Base-by-base conservation (phyloP, 2,113 vertebrate genomes). In the Oreocharis arfaki region DNA sequence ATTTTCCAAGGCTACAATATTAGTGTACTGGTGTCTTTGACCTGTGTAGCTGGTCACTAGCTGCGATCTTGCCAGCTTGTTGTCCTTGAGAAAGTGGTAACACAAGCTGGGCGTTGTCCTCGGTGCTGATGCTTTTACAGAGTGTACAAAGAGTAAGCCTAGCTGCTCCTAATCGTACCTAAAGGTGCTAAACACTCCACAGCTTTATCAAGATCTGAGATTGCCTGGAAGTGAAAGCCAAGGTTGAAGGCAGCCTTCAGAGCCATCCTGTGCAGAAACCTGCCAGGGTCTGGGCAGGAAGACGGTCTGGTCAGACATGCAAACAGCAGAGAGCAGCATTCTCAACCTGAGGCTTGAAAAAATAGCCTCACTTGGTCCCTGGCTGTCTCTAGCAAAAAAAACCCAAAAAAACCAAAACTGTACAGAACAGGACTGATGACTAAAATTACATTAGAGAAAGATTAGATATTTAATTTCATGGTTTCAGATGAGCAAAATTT, bases 401-500 rank as follows among this genome's bases (percentile, higher is more conserved):
- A n/a, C n/a, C n/a, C n/a, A n/a, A n/a, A 30, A 65, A 64, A 79
- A 41, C 3, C 28, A 2, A 2, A 1, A 7, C 14, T 37, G 6
- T 37, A 37, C 15, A 55, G 39, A 80, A 68, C 22, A 41, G 23
- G 35, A 50, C 17, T 37, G 32, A 64, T 55, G 15, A 35, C 10
- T 77, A 30, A 55, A 80, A 41, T 22, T 63, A 13, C 7, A 23
- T 16, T 53, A 80, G 7, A 70, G 56, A 49, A 59, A 22, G 17
- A 69, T 28, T 56, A 8, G 7, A 3, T 53, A 47, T 80, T 33
- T 35, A 67, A 28, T 80, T 77, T 61, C 22, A 55, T 77, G 18
- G 6, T 84, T 86, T 77, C 61, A 57, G 4, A 61, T 37, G 18
- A 76, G 21, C 16, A 76, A 57, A 87, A 73, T 23, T 70, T 67